Evolutionary conservation across 2,888 invertebrate genomes (phyloP), one percentile per base, ranked within the genome.

Genomic region (Agrypnus murinus): DNA sequence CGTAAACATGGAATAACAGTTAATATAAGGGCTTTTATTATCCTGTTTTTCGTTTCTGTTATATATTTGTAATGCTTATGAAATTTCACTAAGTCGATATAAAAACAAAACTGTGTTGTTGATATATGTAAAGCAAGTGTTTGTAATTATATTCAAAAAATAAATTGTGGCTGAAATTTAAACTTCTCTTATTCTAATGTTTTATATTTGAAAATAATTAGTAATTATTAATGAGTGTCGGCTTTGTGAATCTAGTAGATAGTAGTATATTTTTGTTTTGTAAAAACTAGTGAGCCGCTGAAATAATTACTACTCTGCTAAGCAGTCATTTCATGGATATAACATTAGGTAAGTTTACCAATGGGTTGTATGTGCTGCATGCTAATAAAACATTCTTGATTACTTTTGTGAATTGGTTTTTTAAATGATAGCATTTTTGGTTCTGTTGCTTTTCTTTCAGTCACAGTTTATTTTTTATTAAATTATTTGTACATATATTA

Each of bases 161-260:
- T 79, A 79, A 79, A 79, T 77, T 78, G 79, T 79, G 78, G 79
- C 77, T 78, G 77, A 78, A 77, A 74, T 68, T 73, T 66, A 60
- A 60, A 68, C 68, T 64, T 31, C 34, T 36, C 14, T 38, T 31
- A 25, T 32, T 34, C 14, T 65, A 31, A 17, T 36, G n/a, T n/a
- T n/a, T n/a, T n/a, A 5, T 25, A 25, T 25, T 25, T 25, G n/a
- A n/a, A n/a, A n/a, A n/a, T 25, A 2, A 25, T 25, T 25, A 25
- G 25, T 25, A 25, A 25, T 25, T 34, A 34, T 34, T 25, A 25
- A 25, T 25, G 2, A 25, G 5, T 25, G 25, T 25, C 25, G 25
- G 25, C 25, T 25, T 25, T 25, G 25, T 25, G 25, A 5, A 25
- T 25, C 5, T 25, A 25, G 25, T 25, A 5, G 5, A 25, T 25